These are phyloP conservation scores for Eretmocerus hayati DNA, from an alignment of 2,888 invertebrate genomes.

Conservation along the genomic window DNA sequence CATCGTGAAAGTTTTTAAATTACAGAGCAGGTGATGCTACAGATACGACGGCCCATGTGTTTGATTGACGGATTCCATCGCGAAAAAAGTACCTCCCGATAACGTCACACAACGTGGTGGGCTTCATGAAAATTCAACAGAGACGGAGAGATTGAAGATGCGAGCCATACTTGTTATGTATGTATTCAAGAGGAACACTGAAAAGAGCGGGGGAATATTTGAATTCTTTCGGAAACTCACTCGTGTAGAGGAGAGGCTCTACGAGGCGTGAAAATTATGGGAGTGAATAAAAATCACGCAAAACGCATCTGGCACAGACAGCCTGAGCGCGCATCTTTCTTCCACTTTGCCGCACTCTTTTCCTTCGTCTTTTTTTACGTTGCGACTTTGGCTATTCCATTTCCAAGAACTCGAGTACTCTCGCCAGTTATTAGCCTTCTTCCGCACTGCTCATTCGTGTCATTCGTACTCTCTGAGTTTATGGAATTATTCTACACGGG, in stretches of 20 bases:
- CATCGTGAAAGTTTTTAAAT: no score
- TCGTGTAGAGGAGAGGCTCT: constrained; percentile 6
- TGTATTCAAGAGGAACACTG: background rate
- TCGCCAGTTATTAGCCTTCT: background rate
- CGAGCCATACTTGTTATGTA: background rate
- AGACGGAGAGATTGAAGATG: no score
- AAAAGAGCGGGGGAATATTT: constrained; percentile 1
- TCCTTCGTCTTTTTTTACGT: background rate
- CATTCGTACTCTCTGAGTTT: no score
- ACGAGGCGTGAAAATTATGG: constrained; percentile 12
- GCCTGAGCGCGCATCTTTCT: background rate
- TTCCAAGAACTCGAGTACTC: background rate
- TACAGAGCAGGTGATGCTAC: no score
- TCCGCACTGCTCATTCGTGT: no score
- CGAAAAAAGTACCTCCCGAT: no score
- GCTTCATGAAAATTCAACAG: no score
- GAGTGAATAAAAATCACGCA: constrained; percentile 16
- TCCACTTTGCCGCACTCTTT: background rate
- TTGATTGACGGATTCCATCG: no score
- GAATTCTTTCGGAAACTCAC: constrained; percentile 6
- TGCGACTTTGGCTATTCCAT: background rate
- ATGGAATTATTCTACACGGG: no score
- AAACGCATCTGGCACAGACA: constrained; percentile 7
- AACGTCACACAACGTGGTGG: no score
- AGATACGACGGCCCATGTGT: no score